Conservation (phyloP, 2,113 vertebrate genomes). For the Pica pica region DNA sequence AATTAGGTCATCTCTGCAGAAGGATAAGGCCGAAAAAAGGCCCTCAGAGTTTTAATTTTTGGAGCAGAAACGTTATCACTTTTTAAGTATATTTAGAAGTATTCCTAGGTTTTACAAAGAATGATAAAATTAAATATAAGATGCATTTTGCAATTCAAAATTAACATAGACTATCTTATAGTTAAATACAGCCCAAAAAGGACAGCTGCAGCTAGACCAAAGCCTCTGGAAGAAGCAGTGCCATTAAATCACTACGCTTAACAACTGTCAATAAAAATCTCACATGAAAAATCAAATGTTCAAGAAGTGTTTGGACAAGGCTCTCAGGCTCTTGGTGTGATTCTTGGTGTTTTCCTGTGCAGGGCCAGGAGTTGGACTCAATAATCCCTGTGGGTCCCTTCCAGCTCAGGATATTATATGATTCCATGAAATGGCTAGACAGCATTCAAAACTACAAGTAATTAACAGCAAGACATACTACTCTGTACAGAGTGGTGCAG, state of each 20-base stretch:
- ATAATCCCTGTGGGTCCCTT: neutral
- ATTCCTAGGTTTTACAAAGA: neutral
- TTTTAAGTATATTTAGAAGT: neutral
- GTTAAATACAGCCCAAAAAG: neutral
- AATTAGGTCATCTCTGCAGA: constrained; percentile 36
- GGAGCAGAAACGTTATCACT: neutral
- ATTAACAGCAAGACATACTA: neutral
- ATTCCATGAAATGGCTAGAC: neutral
- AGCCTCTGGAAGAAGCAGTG: neutral
- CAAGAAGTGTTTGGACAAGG: neutral
- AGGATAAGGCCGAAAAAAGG: neutral
- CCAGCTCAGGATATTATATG: neutral
- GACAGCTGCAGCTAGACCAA: neutral
- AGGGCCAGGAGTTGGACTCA: neutral
- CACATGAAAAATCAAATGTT: neutral
- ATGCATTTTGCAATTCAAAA: neutral
- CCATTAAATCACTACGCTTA: neutral
- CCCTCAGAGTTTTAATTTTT: neutral
- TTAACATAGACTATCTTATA: neutral
- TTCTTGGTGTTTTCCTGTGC: neutral
- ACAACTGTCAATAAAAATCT: neutral
- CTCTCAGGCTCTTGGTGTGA: neutral
- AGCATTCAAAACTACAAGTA: neutral
- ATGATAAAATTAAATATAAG: neutral
- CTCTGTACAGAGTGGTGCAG: neutral